These are phyloP conservation scores for Vultur gryphus DNA, from an alignment of 2,797 vertebrate genomes.

Conservation along the genomic window DNA sequence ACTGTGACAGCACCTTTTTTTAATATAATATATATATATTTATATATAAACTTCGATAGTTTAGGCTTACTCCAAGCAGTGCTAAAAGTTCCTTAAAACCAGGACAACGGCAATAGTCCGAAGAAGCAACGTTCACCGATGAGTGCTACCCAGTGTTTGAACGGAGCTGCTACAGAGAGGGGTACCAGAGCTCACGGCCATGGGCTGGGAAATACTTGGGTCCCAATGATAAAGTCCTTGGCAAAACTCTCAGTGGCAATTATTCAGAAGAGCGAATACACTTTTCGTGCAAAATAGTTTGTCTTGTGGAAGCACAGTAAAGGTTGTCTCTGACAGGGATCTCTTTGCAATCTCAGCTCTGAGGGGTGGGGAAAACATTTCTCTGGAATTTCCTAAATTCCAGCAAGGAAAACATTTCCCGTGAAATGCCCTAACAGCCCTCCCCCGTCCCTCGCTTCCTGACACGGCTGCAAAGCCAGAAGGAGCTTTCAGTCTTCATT, in stretches of 20 bases:
- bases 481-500: slow-evolving; percentile 18
- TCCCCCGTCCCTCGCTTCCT: neutral
- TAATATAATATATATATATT: slow-evolving; percentile 56
- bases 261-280: neutral
- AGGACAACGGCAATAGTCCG: slow-evolving; percentile 58
- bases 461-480: neutral
- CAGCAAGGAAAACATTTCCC: neutral
- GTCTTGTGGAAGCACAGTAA: neutral
- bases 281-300: neutral
- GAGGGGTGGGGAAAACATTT: neutral
- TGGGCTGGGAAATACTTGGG: neutral
- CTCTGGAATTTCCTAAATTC: slow-evolving; percentile 8
- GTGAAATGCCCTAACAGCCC: neutral
- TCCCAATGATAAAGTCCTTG: neutral
- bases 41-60: slow-evolving; percentile 64
- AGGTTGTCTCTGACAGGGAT: neutral
- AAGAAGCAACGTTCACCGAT: neutral
- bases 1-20: slow-evolving; percentile 74
- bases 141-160: slow-evolving; percentile 18
- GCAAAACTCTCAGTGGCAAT: slow-evolving; percentile 23
- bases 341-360: neutral
- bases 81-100: slow-evolving; percentile 66
- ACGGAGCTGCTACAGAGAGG: neutral
- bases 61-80: slow-evolving; percentile 72
- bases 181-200: neutral